phyloP scores from a whole-genome alignment of 1,140 invertebrate species.

The Sitodiplosis mosellana region DNA sequence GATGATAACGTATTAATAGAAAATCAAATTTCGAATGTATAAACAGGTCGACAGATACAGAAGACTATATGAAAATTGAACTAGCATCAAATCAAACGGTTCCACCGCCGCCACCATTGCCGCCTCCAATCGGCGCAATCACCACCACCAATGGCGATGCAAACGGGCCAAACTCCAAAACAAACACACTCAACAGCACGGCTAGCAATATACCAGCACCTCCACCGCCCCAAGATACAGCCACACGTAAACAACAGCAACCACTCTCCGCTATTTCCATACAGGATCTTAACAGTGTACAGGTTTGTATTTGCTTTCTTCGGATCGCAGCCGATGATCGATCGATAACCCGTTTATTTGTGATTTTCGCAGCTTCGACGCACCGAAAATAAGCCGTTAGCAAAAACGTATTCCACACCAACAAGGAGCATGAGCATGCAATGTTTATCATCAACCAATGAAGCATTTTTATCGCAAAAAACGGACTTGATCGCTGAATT shows the following conservation, averaged over 20 bases:
- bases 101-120: slow-evolving; percentile 26
- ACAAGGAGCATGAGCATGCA: slow-evolving; percentile 51
- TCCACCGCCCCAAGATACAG: slow-evolving; percentile 26
- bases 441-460: slow-evolving; percentile 39
- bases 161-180: slow-evolving; percentile 9
- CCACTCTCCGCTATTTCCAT: slow-evolving; percentile 67
- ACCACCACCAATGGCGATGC: slow-evolving; percentile 3
- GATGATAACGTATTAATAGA: no score
- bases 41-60: slow-evolving; percentile 21
- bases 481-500: slow-evolving; percentile 76
- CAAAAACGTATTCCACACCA: slow-evolving; percentile 61
- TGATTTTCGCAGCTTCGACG: slow-evolving; percentile 42
- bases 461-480: slow-evolving; percentile 55
- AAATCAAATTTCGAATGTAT: not conserved
- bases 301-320: slow-evolving; percentile 17
- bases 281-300: slow-evolving; percentile 66
- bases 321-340: not conserved
- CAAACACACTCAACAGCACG: slow-evolving; percentile 13
- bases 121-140: slow-evolving; percentile 29
- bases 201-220: slow-evolving; percentile 22
- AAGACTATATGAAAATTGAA: slow-evolving; percentile 25
- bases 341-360: not conserved
- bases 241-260: slow-evolving; percentile 34
- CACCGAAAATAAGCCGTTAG: slow-evolving; percentile 45
- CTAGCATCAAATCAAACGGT: slow-evolving; percentile 15